phyloP scores from a whole-genome alignment of 2,113 vertebrate species.

The Gopherus flavomarginatus region DNA sequence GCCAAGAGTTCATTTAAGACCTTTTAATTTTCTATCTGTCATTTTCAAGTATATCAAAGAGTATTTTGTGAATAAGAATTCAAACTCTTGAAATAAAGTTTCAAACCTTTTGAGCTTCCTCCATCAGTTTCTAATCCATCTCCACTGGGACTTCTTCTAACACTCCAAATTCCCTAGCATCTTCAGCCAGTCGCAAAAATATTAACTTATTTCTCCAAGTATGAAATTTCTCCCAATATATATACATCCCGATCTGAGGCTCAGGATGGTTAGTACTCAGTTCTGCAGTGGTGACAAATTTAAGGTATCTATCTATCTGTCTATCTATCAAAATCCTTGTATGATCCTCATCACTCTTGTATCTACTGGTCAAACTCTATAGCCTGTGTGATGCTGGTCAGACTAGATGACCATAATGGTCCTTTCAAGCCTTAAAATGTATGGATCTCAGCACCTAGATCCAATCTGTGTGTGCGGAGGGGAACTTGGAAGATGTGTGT shows the following conservation, averaged over 20 bases:
- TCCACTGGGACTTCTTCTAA: neutral
- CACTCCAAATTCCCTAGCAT: neutral
- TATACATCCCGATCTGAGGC: neutral
- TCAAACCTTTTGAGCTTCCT: neutral
- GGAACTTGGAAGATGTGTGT: no score
- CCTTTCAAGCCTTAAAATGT: neutral
- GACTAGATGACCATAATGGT: neutral
- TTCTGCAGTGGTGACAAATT: neutral
- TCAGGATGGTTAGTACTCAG: neutral
- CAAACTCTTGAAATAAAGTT: neutral
- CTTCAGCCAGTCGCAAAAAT: neutral
- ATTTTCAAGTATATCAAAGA: neutral
- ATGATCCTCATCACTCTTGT: neutral
- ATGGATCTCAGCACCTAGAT: no score
- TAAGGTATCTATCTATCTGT: neutral
- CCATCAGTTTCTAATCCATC: neutral
- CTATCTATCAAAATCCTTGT: neutral
- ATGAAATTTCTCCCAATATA: neutral
- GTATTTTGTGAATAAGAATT: neutral
- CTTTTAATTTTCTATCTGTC: neutral
- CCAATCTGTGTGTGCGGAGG: no score
- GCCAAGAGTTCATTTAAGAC: neutral
- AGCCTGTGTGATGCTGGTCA: neutral
- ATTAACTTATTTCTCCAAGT: neutral
- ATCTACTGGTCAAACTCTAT: neutral